Evolutionary conservation across 1,140 invertebrate species (phyloP), one percentile per base, ranked within the genome.

Genomic region (Scylla paramamosain): DNA sequence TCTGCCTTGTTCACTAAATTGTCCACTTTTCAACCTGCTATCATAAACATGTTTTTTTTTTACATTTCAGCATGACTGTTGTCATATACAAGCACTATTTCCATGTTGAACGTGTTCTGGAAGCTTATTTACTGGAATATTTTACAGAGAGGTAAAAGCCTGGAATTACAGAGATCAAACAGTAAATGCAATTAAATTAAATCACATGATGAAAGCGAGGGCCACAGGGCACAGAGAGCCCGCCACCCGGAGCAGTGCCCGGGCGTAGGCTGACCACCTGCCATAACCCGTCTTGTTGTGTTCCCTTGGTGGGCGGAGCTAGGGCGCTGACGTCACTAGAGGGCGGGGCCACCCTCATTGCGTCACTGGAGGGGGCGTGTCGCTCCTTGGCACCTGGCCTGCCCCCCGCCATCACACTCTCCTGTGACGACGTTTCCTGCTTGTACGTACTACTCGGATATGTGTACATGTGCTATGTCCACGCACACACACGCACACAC

Each of bases 381-480:
- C 88, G 87, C 93, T 91, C 91, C 84, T 83, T 95, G 48, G 91
- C 94, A 67, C 94, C 94, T 32, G 59, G 94, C 8, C 84, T 95
- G 29, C 94, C 94, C 94, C 94, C 94, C 25, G 94, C 94, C 91
- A 95, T 95, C 94, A 95, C 94, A 0, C 94, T 95, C 48, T 95
- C 94, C 94, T 95, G 94, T 95, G 94, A 95, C 94, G 91, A 95
- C 94, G 94, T 95, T 16, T 92, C 94, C n/a, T 95, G 94, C 94
- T 92, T 95, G 94, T 95, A 95, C 94, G 94, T 95, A 95, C 46
- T 29, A 29, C 77, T 67, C 77, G 4, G 77, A 4, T 90, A 16
- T 46, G 0, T 48, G 88, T 46, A 16, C 48, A 90, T 46, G 87
- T 88, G 88, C 45, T 90, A 59, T 52, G 25, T 4, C 12, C 39